A percentile compares a stretch with the other conserved stretches of the same genome.
Conservation (phyloP, 2,888 invertebrate genomes). For the Spialia ferax region DNA sequence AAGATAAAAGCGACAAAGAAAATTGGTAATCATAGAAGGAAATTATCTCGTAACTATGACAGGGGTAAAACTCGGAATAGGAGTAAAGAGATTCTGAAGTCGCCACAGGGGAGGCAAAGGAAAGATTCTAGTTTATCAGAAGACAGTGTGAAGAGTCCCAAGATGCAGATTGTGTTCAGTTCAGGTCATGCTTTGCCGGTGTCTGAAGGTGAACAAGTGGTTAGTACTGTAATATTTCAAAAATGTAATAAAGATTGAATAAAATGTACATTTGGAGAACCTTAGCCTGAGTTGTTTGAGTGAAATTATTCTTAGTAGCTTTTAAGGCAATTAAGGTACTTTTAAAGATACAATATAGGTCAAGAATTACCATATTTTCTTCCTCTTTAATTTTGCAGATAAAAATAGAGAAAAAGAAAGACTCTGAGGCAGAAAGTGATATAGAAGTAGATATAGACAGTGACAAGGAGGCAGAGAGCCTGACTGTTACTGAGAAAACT, state of each 20-base stretch:
- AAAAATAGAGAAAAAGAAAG: constrained; percentile 81
- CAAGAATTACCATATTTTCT: neutral
- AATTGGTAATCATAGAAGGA: constrained; percentile 77
- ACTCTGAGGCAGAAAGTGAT: constrained; percentile 83
- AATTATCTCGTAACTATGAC: constrained; percentile 67
- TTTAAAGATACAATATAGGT: too few species aligned
- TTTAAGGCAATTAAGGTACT: too few species aligned
- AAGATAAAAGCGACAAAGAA: constrained; percentile 65
- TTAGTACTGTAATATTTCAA: constrained; percentile 53
- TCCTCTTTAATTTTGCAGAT: constrained; percentile 61
- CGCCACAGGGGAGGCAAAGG: constrained; percentile 64
- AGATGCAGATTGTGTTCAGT: constrained; percentile 82
- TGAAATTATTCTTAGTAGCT: neutral
- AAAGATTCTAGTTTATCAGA: constrained; percentile 72
- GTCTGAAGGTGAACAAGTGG: constrained; percentile 87
- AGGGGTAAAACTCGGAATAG: constrained; percentile 58
- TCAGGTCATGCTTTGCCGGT: constrained; percentile 84
- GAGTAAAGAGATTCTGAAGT: constrained; percentile 67
- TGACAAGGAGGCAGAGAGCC: constrained; percentile 63
- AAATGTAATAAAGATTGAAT: neutral
- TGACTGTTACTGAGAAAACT: neutral
- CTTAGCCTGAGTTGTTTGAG: neutral
- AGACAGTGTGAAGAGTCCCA: constrained; percentile 72
- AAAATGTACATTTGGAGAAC: neutral
- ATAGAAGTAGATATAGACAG: constrained; percentile 88